Evolutionary conservation across 2,888 invertebrate species (phyloP), one percentile per base, ranked within the genome.

Genomic region (Drosophila greeni): DNA sequence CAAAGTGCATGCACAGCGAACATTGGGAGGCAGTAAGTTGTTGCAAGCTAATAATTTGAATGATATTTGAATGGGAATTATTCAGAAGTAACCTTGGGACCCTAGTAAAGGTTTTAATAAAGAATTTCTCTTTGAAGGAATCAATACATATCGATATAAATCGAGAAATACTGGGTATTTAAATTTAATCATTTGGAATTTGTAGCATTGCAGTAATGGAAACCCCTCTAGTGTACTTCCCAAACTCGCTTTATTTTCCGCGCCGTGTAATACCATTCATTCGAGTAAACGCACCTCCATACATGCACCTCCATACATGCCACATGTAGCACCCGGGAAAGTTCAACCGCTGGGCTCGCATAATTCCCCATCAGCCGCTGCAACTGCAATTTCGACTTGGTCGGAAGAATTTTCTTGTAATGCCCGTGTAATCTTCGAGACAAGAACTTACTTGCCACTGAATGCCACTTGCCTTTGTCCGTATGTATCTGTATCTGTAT

Each of bases 371-470:
- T 58, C 62, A 71, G 65, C 56, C 66, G 75, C 60, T 64, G 75
- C 75, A 53, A 51, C 73, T 58, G 49, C 57, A 57, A 66, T 70
- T 75, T 57, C 60, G 58, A 66, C 75, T 64, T 64, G 53, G 52
- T 56, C 56, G 67, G 18, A 33, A 33, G 26, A 40, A 39, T 37
- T 37, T 47, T 61, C 47, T 43, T 67, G 67, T 75, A 78, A 82
- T 78, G 73, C 73, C 64, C 82, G 66, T 81, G 78, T 81, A 83
- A 84, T 83, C 73, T 82, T 49, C 24, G 48, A 36, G 40, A 57
- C 76, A 81, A 68, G 82, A 79, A 66, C 47, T 61, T 70, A 70
- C 60, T 61, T 67, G 53, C 48, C 43, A 49, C 31, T 11, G 20
- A 6, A n/a, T 58, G 36, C 34, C 16, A 20, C 18, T 16, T 12